Evolutionary conservation across 2,888 invertebrate genomes (phyloP).

Genomic region (Oscheius sp.): DNA sequence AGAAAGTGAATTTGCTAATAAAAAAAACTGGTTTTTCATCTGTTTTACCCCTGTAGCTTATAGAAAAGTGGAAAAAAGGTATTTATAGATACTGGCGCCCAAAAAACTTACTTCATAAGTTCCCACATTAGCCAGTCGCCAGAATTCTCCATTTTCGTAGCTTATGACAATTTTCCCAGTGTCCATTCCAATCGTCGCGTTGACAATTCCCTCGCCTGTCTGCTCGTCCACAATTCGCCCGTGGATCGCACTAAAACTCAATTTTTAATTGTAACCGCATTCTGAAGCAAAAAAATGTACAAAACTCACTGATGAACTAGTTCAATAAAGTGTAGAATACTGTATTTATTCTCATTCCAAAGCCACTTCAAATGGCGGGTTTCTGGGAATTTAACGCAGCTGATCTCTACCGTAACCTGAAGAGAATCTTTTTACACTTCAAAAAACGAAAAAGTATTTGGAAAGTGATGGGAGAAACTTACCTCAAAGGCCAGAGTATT

Average conservation of each 20-base stretch:
- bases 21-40: no score
- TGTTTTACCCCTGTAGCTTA: background rate
- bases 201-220: constrained; percentile 80
- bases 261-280: no score
- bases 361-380: constrained; percentile 81
- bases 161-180: constrained; percentile 85
- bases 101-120: constrained; percentile 78
- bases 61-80: background rate
- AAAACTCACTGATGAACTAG: constrained; percentile 78
- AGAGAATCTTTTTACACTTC: background rate
- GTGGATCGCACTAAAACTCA: constrained; percentile 74
- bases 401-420: constrained; percentile 87
- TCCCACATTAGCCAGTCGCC: constrained; percentile 90
- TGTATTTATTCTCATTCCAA: constrained; percentile 89
- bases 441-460: background rate
- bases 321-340: constrained; percentile 86
- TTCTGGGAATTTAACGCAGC: constrained; percentile 90
- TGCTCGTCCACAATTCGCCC: constrained; percentile 84
- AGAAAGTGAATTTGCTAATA: no score
- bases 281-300: no score
- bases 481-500: constrained; percentile 88
- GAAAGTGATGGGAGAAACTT: background rate
- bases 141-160: constrained; percentile 88
- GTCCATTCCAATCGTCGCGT: constrained; percentile 83
- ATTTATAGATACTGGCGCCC: background rate